Percentiles rank a stretch among this genome's conserved stretches.
These are phyloP conservation scores for Diglossa cyanea DNA, from an alignment of 2,797 vertebrate genomes.

Conservation along the genomic window DNA sequence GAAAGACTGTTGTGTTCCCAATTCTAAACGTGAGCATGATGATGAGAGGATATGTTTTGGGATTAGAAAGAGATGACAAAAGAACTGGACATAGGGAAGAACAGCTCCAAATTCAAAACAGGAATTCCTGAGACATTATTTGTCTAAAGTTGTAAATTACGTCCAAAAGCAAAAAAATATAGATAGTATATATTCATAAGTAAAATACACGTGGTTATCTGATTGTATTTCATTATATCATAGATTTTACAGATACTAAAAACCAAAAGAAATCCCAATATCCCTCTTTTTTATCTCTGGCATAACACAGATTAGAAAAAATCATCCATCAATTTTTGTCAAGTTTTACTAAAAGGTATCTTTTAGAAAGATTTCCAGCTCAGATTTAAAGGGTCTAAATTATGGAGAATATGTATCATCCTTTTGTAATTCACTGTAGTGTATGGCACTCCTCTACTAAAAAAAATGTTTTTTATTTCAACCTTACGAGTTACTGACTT, in stretches of 20 bases:
- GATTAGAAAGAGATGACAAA: not conserved
- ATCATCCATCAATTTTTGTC: not conserved
- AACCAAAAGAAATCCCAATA: not conserved
- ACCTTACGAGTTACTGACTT: not conserved
- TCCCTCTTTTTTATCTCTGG: not conserved
- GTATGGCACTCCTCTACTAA: not conserved
- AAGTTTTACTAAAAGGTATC: not conserved
- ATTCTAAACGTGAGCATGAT: not conserved
- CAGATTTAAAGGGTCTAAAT: not conserved
- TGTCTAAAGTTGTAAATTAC: not conserved
- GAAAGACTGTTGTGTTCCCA: not conserved
- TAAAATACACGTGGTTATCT: not conserved
- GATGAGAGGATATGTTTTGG: not conserved
- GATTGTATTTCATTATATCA: not conserved
- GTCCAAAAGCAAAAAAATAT: not conserved
- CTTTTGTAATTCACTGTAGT: not conserved
- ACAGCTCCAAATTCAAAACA: not conserved
- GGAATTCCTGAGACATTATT: not conserved
- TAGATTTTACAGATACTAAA: not conserved
- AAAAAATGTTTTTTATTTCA: not conserved
- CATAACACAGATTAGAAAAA: not conserved
- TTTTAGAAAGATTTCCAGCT: not conserved
- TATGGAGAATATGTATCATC: not conserved
- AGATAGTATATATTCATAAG: not conserved
- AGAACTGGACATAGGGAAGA: not conserved